Conservation (phyloP, 2,113 vertebrate species). For the Andinoacara biseriatus region DNA sequence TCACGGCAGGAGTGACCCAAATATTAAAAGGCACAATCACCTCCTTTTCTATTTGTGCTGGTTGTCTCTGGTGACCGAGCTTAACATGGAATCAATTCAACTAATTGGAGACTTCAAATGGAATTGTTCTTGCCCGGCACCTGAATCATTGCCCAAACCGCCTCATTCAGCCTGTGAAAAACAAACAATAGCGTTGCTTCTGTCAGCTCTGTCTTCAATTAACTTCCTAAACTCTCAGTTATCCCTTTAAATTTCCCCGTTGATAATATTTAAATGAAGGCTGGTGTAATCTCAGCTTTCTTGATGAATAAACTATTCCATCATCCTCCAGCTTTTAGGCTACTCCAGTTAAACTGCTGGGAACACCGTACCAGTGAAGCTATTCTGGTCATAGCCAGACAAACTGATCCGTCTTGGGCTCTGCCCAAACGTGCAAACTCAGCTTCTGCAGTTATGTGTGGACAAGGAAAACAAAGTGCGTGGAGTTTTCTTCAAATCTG, state of each 20-base stretch:
- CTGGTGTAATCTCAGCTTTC: background rate
- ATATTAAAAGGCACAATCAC: constrained; percentile 23
- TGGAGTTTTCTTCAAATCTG: background rate
- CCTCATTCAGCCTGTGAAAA: constrained; percentile 36
- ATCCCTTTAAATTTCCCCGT: background rate
- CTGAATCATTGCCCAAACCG: constrained; percentile 16
- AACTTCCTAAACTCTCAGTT: background rate
- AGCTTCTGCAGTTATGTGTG: background rate
- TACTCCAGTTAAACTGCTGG: background rate
- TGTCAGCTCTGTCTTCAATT: background rate
- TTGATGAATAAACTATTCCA: too few relatives aligned
- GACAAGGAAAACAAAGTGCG: background rate
- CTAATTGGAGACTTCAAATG: constrained; percentile 53
- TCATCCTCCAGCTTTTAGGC: background rate
- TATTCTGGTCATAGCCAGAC: background rate
- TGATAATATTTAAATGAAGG: background rate
- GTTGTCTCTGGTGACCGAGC: constrained; percentile 41
- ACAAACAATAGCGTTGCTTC: constrained; percentile 5
- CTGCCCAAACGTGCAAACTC: background rate
- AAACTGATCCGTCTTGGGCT: rapidly evolving
- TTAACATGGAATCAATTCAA: constrained; percentile 42
- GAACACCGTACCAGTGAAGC: background rate
- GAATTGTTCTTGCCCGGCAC: constrained; percentile 9
- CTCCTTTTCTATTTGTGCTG: constrained; percentile 33
- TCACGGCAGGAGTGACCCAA: constrained; percentile 33